Evolutionary conservation across 2,797 vertebrate species (phyloP).

Genomic region (Otolemur crassicaudatus): DNA sequence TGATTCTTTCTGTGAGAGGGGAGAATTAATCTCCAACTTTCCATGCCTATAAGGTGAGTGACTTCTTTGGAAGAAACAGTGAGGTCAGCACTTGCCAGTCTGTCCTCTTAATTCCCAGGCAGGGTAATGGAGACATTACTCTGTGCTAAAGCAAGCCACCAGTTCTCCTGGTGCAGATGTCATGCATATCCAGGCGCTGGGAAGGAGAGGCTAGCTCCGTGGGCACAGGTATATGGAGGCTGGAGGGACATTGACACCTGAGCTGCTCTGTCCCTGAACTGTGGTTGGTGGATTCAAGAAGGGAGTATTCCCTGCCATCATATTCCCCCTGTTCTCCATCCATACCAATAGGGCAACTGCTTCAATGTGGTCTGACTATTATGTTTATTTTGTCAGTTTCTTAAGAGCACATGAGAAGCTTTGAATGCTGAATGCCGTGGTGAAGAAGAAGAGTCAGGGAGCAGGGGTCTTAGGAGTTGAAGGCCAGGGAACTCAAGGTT

Average conservation of each 20-base stretch:
- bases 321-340: background rate
- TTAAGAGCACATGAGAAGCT: background rate
- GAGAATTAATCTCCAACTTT: slow-evolving; percentile 82
- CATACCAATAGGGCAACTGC: background rate
- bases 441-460: slow-evolving; percentile 33
- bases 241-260: background rate
- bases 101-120: slow-evolving; percentile 68
- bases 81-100: slow-evolving; percentile 66
- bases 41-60: slow-evolving; percentile 62
- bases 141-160: slow-evolving; percentile 71
- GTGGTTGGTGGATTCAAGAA: background rate
- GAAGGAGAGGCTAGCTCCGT: slow-evolving; percentile 59
- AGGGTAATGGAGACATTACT: slow-evolving; percentile 72
- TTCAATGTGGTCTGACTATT: slow-evolving; percentile 30
- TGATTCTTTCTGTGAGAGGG: slow-evolving; percentile 71
- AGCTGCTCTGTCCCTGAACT: background rate
- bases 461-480: background rate
- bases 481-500: background rate
- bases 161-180: slow-evolving; percentile 22
- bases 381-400: slow-evolving; percentile 40
- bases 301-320: background rate
- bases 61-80: slow-evolving; percentile 47
- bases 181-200: slow-evolving; percentile 15
- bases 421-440: background rate
- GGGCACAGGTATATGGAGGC: background rate